Evolutionary conservation across 2,888 invertebrate species (phyloP).

Genomic region (Melipona beecheii): DNA sequence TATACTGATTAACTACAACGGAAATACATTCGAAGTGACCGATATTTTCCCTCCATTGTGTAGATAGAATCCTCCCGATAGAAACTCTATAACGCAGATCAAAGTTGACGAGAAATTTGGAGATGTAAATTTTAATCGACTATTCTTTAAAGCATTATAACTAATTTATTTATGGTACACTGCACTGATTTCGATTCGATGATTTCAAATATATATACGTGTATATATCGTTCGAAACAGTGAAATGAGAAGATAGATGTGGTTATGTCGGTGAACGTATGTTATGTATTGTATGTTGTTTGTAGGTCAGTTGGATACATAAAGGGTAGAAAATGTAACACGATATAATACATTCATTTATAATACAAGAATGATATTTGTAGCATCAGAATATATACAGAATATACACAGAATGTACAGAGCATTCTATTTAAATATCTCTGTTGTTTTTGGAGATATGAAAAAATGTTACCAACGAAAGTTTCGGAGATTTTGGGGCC

Average conservation of each 20-base stretch:
- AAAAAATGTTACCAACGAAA: no score
- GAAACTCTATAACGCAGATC: background rate
- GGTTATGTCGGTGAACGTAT: conserved; percentile 8
- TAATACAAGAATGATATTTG: background rate
- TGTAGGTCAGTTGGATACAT: conserved; percentile 31
- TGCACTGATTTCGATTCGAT: background rate
- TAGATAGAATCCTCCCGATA: background rate
- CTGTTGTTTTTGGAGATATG: no score
- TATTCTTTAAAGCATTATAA: background rate
- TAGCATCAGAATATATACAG: background rate
- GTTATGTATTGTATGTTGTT: background rate
- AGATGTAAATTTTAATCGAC: background rate
- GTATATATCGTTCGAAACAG: conserved; percentile 20
- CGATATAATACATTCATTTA: background rate
- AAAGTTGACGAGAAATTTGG: background rate
- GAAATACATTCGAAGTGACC: background rate
- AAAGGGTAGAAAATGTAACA: background rate
- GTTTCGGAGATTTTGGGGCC: no score
- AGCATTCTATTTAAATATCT: no score
- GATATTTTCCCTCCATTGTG: background rate
- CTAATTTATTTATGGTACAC: background rate
- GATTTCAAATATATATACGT: background rate
- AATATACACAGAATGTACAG: no score
- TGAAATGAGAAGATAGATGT: background rate
- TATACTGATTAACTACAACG: background rate